These are phyloP conservation scores for Agriopis marginaria DNA, from an alignment of 2,888 invertebrate genomes.

Conservation along the genomic window DNA sequence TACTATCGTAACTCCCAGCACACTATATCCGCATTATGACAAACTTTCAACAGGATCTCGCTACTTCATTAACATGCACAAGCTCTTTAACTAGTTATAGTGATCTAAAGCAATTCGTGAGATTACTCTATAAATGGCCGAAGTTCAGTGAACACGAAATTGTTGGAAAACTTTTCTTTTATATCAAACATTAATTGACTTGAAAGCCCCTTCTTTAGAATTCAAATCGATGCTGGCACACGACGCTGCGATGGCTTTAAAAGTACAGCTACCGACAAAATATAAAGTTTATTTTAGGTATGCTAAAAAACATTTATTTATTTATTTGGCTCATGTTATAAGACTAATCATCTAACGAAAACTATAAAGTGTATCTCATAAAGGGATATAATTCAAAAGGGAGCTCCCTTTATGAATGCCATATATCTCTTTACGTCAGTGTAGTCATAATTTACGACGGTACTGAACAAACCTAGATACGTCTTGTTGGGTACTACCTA, in stretches of 20 bases:
- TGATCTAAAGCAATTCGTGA: too few relatives aligned
- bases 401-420: neutral
- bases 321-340: neutral
- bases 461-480: conserved; percentile 39
- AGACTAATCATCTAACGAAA: neutral
- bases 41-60: neutral
- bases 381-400: too few relatives aligned
- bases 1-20: neutral
- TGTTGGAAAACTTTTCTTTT: conserved; percentile 2
- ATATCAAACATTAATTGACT: conserved; percentile 14
- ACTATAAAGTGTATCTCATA: neutral
- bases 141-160: conserved; percentile 8
- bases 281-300: too few relatives aligned
- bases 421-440: conserved; percentile 14
- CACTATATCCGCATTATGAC: neutral
- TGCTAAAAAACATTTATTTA: too few relatives aligned
- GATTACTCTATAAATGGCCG: neutral
- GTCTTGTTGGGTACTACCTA: conserved; percentile 39
- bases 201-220: conserved; percentile 7
- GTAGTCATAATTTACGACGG: conserved; percentile 24
- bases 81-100: neutral
- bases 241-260: neutral
- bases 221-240: conserved; percentile 1
- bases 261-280: neutral
- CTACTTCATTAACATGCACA: neutral